Conservation (phyloP, 2,888 invertebrate species). For the Phaedon cochleariae region DNA sequence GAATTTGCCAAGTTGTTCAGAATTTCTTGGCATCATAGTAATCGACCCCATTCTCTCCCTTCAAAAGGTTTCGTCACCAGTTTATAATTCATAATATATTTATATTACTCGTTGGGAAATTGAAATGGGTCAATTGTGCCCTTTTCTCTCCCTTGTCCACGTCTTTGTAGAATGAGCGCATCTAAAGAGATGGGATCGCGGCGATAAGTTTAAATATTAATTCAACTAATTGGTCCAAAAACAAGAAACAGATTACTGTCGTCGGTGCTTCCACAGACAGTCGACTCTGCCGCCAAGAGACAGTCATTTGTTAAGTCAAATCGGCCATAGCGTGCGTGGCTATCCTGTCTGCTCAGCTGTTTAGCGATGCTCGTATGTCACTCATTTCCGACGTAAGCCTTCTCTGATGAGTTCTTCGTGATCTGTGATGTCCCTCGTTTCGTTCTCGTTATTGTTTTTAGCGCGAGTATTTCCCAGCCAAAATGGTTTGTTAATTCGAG, state of each 20-base stretch:
- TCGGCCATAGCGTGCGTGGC: slow-evolving; percentile 62
- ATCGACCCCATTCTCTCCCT: too few species aligned
- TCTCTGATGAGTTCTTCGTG: too few species aligned
- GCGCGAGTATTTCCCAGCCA: slow-evolving; percentile 14
- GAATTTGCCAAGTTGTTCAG: too few species aligned
- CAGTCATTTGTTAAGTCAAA: slow-evolving; percentile 63
- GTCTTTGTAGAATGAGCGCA: slow-evolving; percentile 37
- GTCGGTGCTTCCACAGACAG: slow-evolving; percentile 56
- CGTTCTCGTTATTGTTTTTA: slow-evolving; percentile 34
- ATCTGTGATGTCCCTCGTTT: slow-evolving; percentile 44
- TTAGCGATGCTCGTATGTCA: slow-evolving; percentile 64
- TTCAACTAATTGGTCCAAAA: slow-evolving; percentile 62
- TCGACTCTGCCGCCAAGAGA: slow-evolving; percentile 59
- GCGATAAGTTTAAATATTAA: slow-evolving; percentile 59
- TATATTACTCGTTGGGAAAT: too few species aligned
- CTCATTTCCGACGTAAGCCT: slow-evolving; percentile 62
- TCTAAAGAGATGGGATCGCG: slow-evolving; percentile 34
- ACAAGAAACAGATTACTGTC: slow-evolving; percentile 55
- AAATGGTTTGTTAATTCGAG: slow-evolving; percentile 6
- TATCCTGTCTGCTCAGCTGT: slow-evolving; percentile 63
- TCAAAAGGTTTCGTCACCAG: too few species aligned
- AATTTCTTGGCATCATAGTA: too few species aligned
- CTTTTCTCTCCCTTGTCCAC: too few species aligned
- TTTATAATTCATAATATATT: too few species aligned
- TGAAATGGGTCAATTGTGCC: too few species aligned